Conservation (phyloP, 2,888 invertebrate species). For the Phlogophora meticulosa region DNA sequence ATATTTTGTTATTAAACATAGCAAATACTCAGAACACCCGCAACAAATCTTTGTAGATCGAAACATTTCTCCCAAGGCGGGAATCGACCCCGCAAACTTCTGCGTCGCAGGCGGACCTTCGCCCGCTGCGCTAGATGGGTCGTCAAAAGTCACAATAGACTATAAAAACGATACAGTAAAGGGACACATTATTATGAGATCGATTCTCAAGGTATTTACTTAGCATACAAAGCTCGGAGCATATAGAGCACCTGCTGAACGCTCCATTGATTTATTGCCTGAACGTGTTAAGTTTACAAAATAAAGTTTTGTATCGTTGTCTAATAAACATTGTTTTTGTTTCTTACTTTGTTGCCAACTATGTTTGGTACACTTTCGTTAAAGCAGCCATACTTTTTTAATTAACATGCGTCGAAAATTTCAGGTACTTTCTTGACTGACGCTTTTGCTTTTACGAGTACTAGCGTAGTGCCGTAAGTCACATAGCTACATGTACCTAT, state of each 20-base stretch:
- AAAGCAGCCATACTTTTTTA: neutral
- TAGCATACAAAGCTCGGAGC: conserved; percentile 48
- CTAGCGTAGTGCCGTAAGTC: neutral
- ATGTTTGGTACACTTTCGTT: neutral
- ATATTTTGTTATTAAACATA: too few relatives aligned
- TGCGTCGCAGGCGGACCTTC: too few relatives aligned
- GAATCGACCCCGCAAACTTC: too few relatives aligned
- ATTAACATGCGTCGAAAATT: conserved; percentile 7
- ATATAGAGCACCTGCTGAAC: conserved; percentile 41
- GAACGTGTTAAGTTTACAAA: conserved; percentile 52
- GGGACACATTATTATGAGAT: conserved; percentile 21
- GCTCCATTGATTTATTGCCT: conserved; percentile 39
- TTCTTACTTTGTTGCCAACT: conserved; percentile 9
- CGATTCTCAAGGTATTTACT: conserved; percentile 32
- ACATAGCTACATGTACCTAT: neutral
- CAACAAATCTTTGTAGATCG: too few relatives aligned
- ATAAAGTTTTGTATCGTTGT: conserved; percentile 8
- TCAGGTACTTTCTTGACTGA: neutral
- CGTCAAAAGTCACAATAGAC: conserved; percentile 5
- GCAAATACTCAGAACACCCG: too few relatives aligned
- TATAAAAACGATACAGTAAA: conserved; percentile 17
- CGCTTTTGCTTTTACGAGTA: neutral
- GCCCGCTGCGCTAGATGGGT: too few relatives aligned
- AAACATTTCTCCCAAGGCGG: too few relatives aligned
- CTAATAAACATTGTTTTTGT: conserved; percentile 16